Conservation (phyloP, 1,140 invertebrate genomes). For the Macrosteles quadrilineatus region DNA sequence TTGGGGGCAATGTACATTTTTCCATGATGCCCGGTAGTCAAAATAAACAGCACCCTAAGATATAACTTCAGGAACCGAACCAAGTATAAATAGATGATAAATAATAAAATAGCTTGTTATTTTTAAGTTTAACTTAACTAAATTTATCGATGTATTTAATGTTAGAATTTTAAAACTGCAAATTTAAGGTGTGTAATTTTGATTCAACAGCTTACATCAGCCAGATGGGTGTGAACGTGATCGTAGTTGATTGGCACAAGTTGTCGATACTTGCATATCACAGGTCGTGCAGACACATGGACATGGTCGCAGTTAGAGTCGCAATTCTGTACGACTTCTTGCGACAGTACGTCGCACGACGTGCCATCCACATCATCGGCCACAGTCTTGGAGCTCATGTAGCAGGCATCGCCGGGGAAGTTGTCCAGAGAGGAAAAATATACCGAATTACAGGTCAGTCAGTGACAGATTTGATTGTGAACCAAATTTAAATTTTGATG, state of each 20-base stretch:
- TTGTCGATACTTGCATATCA: conserved; percentile 47
- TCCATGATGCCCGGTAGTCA: too few species aligned
- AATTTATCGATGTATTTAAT: too few species aligned
- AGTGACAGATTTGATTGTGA: too few species aligned
- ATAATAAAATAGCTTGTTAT: too few species aligned
- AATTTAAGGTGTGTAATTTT: too few species aligned
- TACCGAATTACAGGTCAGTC: conserved; percentile 32
- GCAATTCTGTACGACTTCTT: conserved; percentile 63
- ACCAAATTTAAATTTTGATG: too few species aligned
- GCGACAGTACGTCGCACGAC: conserved; percentile 49
- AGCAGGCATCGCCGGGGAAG: conserved; percentile 59
- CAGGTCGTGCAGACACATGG: conserved; percentile 57
- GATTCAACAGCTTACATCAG: conserved; percentile 46
- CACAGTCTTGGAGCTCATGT: conserved; percentile 71
- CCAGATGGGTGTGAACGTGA: conserved; percentile 55
- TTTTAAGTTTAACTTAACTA: too few species aligned
- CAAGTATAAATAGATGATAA: too few species aligned
- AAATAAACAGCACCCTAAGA: too few species aligned
- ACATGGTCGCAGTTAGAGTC: conserved; percentile 61
- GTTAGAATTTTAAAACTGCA: too few species aligned
- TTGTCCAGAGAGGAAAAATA: conserved; percentile 11
- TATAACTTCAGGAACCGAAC: too few species aligned
- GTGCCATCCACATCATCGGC: conserved; percentile 63
- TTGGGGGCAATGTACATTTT: too few species aligned
- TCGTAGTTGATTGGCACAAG: conserved; percentile 58